phyloP scores from a whole-genome alignment of 1,140 invertebrate species.

The Dreissena polymorpha region DNA sequence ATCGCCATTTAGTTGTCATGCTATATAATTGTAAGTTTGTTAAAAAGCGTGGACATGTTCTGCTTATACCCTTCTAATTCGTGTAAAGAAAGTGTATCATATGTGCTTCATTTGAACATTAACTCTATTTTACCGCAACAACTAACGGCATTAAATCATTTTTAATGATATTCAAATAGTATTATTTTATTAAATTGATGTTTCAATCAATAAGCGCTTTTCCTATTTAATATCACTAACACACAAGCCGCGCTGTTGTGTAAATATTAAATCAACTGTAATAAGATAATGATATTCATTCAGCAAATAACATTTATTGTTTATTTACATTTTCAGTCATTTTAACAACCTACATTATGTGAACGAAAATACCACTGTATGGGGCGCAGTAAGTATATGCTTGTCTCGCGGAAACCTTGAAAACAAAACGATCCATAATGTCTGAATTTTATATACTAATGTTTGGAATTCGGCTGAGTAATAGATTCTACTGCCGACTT shows the following conservation, averaged over 20 bases:
- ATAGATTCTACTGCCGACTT: too few relatives aligned
- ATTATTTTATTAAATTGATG: neutral
- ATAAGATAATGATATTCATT: neutral
- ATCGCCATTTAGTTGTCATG: too few relatives aligned
- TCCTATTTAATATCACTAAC: neutral
- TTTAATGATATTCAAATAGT: neutral
- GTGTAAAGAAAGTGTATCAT: too few relatives aligned
- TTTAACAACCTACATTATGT: slow-evolving; percentile 93
- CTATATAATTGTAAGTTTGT: too few relatives aligned
- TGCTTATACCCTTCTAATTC: too few relatives aligned
- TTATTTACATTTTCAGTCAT: slow-evolving; percentile 83
- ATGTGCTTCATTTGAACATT: too few relatives aligned
- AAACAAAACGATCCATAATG: too few relatives aligned
- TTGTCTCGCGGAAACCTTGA: too few relatives aligned
- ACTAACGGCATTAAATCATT: neutral
- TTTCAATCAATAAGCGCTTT: neutral
- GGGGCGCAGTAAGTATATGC: slow-evolving; percentile 85
- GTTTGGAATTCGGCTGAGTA: too few relatives aligned
- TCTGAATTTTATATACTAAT: too few relatives aligned
- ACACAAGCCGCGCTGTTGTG: neutral
- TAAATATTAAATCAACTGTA: neutral
- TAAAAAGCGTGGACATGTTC: too few relatives aligned
- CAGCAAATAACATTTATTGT: neutral
- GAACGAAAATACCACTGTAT: slow-evolving; percentile 91
- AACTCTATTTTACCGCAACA: neutral